These are phyloP conservation scores for Eledone cirrhosa DNA, from an alignment of 2,888 invertebrate species.

Conservation along the genomic window DNA sequence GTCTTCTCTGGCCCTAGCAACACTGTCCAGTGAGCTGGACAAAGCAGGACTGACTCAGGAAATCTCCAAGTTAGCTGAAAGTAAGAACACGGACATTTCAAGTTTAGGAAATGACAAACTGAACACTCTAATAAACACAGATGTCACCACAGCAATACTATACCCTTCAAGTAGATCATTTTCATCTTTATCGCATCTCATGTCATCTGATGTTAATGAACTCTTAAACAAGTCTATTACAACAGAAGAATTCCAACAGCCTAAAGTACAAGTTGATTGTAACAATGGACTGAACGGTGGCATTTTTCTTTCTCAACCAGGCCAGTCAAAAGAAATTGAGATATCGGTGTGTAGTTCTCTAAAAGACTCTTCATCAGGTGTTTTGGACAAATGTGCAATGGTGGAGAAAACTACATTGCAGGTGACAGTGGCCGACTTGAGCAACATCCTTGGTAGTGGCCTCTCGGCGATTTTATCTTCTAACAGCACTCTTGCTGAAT, in stretches of 20 bases:
- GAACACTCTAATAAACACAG: constrained; percentile 20
- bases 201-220: constrained; percentile 24
- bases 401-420: constrained; percentile 22
- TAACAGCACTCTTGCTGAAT: constrained; percentile 10
- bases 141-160: background rate
- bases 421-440: constrained; percentile 20
- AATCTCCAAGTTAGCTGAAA: constrained; percentile 19
- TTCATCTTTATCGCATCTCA: background rate
- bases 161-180: background rate
- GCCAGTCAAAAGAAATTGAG: constrained; percentile 24
- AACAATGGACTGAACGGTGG: constrained; percentile 23
- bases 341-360: constrained; percentile 17
- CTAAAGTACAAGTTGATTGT: constrained; percentile 22
- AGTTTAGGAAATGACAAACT: constrained; percentile 17
- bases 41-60: constrained; percentile 17
- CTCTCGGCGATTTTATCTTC: constrained; percentile 18
- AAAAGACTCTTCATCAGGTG: constrained; percentile 19
- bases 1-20: constrained; percentile 11
- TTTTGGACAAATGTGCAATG: constrained; percentile 15
- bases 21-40: constrained; percentile 15
- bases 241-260: constrained; percentile 16
- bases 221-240: constrained; percentile 14
- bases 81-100: constrained; percentile 17
- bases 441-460: constrained; percentile 15
- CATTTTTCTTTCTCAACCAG: constrained; percentile 25